These are phyloP conservation scores for Budorcas taxicolor DNA, from an alignment of 2,113 vertebrate genomes.

Conservation along the genomic window DNA sequence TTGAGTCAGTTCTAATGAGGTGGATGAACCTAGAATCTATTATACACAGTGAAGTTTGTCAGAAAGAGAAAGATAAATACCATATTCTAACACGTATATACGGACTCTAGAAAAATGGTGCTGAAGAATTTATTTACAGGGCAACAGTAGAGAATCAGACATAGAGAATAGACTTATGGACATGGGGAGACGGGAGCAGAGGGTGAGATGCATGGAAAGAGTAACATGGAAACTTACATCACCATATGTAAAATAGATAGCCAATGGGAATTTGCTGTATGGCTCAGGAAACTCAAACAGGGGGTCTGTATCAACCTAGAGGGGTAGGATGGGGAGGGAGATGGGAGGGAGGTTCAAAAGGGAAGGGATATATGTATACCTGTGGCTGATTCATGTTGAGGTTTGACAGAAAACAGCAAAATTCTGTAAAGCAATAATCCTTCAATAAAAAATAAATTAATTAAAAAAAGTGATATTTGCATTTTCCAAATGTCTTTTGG, in stretches of 20 bases:
- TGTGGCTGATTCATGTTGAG: background rate
- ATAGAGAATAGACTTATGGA: background rate
- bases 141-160: background rate
- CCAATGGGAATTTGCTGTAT: background rate
- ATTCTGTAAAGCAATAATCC: background rate
- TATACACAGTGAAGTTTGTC: background rate
- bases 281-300: background rate
- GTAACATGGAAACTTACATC: background rate
- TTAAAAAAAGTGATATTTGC: background rate
- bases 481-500: conserved; percentile 16
- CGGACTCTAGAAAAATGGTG: background rate
- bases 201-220: background rate
- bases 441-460: background rate
- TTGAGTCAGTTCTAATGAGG: background rate
- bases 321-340: background rate
- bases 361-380: background rate
- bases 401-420: background rate
- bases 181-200: background rate
- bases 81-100: background rate
- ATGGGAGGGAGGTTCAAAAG: background rate
- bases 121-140: background rate
- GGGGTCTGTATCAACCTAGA: background rate
- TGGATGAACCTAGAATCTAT: background rate
- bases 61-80: background rate
- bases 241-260: background rate